Percentiles rank a stretch among this genome's conserved stretches.
Evolutionary conservation across 2,113 vertebrate genomes (phyloP).

Genomic region (Balaenoptera acutorostrata): DNA sequence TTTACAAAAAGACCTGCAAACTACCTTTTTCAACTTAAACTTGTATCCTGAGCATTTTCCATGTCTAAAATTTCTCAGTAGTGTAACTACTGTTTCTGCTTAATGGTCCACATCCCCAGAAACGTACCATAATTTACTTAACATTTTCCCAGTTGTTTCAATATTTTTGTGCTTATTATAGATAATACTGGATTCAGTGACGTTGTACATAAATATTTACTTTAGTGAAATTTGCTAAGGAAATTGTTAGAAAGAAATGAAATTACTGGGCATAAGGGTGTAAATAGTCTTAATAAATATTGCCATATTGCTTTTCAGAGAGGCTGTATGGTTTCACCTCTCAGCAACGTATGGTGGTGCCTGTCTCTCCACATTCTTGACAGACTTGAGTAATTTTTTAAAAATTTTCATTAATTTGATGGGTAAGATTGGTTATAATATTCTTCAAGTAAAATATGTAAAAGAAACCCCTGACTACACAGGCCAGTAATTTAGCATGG

Average conservation of each 20-base stretch:
- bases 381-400: background rate
- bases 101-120: background rate
- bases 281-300: background rate
- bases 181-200: background rate
- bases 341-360: background rate
- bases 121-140: background rate
- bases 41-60: background rate
- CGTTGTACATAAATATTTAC: background rate
- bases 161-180: background rate
- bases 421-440: background rate
- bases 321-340: background rate
- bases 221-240: background rate
- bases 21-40: background rate
- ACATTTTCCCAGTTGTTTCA: background rate
- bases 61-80: background rate
- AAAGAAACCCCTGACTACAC: background rate
- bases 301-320: background rate
- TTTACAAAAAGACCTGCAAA: background rate
- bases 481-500: background rate
- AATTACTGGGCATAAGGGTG: background rate
- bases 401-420: background rate
- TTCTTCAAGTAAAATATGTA: background rate
- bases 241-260: background rate
- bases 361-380: background rate
- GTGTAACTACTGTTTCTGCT: background rate